phyloP scores from a whole-genome alignment of 1,140 invertebrate genomes.

The Triops longicaudatus region DNA sequence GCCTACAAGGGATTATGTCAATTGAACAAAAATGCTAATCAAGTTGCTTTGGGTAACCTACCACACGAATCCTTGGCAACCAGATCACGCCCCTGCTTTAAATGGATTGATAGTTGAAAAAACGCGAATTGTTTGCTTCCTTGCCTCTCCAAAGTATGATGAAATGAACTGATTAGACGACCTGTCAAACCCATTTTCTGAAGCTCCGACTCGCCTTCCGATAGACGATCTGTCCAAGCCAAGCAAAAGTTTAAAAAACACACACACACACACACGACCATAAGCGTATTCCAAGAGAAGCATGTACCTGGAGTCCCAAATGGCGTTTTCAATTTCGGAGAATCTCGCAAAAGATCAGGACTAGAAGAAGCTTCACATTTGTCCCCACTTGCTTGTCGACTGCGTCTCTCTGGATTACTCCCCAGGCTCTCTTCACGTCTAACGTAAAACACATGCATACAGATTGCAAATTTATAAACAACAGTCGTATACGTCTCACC shows the following conservation, averaged over 20 bases:
- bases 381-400: background rate
- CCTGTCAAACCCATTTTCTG: conserved; percentile 6
- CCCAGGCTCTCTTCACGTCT: background rate
- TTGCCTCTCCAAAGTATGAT: background rate
- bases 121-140: conserved; percentile 54
- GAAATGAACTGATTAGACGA: background rate
- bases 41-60: conserved; percentile 42
- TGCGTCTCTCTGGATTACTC: background rate
- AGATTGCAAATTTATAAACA: no score
- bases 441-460: background rate
- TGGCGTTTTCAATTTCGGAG: background rate
- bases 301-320: background rate
- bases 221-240: background rate
- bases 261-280: background rate
- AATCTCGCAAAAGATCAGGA: background rate
- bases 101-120: conserved; percentile 78
- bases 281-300: background rate
- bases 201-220: background rate
- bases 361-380: background rate
- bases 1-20: conserved; percentile 47
- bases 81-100: conserved; percentile 76
- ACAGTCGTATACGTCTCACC: no score
- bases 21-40: conserved; percentile 17
- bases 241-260: background rate
- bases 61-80: conserved; percentile 91